Evolutionary conservation across 2,888 invertebrate genomes (phyloP), one percentile per base, ranked within the genome.

Genomic region (Escarpia spicata): DNA sequence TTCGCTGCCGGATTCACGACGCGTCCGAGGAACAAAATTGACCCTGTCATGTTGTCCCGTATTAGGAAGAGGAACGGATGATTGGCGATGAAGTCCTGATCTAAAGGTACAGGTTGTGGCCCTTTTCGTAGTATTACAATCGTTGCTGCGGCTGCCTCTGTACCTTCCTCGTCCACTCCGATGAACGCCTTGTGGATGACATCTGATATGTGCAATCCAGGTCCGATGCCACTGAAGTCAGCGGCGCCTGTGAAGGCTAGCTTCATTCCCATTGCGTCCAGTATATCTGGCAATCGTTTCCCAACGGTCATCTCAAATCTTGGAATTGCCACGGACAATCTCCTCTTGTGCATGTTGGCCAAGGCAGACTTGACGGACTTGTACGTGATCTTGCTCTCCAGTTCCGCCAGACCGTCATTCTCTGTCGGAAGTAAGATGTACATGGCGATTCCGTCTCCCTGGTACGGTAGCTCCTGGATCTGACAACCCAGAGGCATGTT

Each of bases 401-500:
- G 43, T n/a, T 89, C 92, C 15, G 93, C 92, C 37, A 96, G 93
- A 12, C 95, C 95, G 93, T 94, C 94, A 37, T 37, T 92, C 15
- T 94, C 91, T 91, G 95, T 93, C 3, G 96, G 96, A n/a, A 96
- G 94, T 4, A 96, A 9, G 26, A 96, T 92, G 6, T 95, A 92
- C 95, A 96, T 95, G 92, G 94, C 92, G 37, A 95, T 92, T 26
- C 95, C 94, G 19, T 94, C 94, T 91, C 94, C 94, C 0, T 92
- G 96, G 95, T 98, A 99, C 0, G 98, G 97, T 95, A 99, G 95
- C 96, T 98, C 97, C 92, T 99, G 95, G 8, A 98, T 97, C 96
- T 98, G 98, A 92, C 98, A 97, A 96, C 97, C 97, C 94, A 98
- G 97, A 3, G 97, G 97, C 92, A 97, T 97, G 92, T 93, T 94